Evolutionary conservation across 2,113 vertebrate genomes (phyloP), one percentile per base, ranked within the genome.

Genomic region (Rhizomys pruinosus): DNA sequence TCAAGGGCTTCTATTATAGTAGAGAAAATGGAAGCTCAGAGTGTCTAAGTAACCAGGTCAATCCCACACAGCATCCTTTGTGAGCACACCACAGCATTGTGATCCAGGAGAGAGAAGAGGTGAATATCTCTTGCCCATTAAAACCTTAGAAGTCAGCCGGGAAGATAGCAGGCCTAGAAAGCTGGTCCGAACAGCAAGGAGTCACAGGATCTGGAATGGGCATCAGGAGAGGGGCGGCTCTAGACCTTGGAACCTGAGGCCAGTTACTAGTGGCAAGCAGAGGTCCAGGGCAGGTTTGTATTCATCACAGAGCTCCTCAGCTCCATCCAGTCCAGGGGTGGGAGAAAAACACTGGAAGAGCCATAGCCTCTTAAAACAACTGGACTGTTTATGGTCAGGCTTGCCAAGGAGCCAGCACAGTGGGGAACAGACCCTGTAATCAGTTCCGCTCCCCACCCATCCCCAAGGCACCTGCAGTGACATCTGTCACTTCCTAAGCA

Each of bases 401-500:
- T 89, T 32, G 11, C 34, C 73, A 42, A 81, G 77, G 23, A 84
- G 57, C 37, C 44, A 39, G 85, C 89, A 22, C 44, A 90, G 57
- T 44, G 76, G 90, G 44, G 59, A 86, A 81, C n/a, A 63, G 77
- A 90, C 23, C 27, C 27, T 85, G 29, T 90, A 57, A 47, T 90
- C 85, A 88, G 59, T 94, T 22, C 52, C 66, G n/a, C 22, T 12
- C 7, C n/a, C 47, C 61, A 61, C 37, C 69, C n/a, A n/a, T n/a
- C 61, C 16, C 63, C 20, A 22, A 34, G 89, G 42, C 69, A 84
- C 37, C 89, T n/a, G 52, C 69, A n/a, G 7, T 68, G 87, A 69
- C 81, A 95, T 42, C 81, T 92, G 78, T 92, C 63, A 87, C 25
- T 95, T 44, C 55, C 73, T 7, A 25, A 78, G 77, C 32, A 69